Conservation (phyloP, 1,140 invertebrate genomes). For the Marisa cornuarietis region DNA sequence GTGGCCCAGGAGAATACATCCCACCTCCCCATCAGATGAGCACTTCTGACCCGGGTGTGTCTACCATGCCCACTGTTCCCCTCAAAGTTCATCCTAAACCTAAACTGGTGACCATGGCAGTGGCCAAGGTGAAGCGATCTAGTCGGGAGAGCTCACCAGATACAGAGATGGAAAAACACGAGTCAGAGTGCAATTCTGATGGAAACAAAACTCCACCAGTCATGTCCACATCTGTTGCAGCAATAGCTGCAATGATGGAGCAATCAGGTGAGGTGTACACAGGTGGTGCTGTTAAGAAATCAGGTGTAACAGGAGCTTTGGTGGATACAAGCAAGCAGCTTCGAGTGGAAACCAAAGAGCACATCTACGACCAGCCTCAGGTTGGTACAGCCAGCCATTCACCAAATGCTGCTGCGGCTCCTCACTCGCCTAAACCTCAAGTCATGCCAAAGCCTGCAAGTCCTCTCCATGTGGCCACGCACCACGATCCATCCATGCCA, state of each 20-base stretch:
- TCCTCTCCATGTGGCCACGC: slow-evolving; percentile 42
- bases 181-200: slow-evolving; percentile 48
- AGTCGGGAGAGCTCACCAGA: slow-evolving; percentile 55
- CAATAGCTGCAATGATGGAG: slow-evolving; percentile 1
- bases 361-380: slow-evolving; percentile 58
- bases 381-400: slow-evolving; percentile 26
- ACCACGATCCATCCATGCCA: slow-evolving; percentile 31
- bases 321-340: background rate
- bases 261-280: slow-evolving; percentile 18
- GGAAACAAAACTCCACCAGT: slow-evolving; percentile 40
- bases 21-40: slow-evolving; percentile 63
- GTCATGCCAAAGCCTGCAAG: slow-evolving; percentile 37
- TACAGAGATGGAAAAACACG: slow-evolving; percentile 50
- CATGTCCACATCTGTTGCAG: slow-evolving; percentile 10
- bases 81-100: slow-evolving; percentile 78
- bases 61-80: slow-evolving; percentile 74
- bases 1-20: background rate
- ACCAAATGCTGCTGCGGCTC: slow-evolving; percentile 33
- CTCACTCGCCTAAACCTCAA: slow-evolving; percentile 36
- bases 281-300: slow-evolving; percentile 32
- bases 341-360: slow-evolving; percentile 38
- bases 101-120: slow-evolving; percentile 84
- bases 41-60: slow-evolving; percentile 15
- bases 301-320: background rate
- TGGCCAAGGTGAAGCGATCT: slow-evolving; percentile 70